These are phyloP conservation scores for Sipha maydis DNA, from an alignment of 2,888 invertebrate species.

Conservation along the genomic window DNA sequence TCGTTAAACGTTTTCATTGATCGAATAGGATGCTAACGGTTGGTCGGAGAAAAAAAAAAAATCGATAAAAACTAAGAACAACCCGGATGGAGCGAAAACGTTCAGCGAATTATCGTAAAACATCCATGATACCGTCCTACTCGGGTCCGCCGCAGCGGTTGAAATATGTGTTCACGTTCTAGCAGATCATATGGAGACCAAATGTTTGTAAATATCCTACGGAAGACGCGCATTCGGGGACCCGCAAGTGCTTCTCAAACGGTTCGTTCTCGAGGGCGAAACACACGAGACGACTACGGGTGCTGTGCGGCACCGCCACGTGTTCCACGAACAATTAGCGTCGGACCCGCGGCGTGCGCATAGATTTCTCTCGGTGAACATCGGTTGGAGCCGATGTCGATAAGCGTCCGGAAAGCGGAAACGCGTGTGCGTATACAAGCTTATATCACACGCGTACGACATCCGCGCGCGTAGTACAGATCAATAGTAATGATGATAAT, in stretches of 20 bases:
- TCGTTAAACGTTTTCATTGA: not conserved
- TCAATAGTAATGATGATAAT: too few relatives aligned
- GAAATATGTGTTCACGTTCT: constrained; percentile 16
- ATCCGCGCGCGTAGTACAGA: too few relatives aligned
- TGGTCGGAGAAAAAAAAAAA: not conserved
- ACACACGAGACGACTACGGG: too few relatives aligned
- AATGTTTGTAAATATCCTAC: constrained; percentile 56
- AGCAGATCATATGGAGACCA: constrained; percentile 47
- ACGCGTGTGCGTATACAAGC: not conserved
- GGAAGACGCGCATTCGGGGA: too few relatives aligned
- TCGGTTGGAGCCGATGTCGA: not conserved
- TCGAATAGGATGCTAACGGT: too few relatives aligned
- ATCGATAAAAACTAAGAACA: not conserved
- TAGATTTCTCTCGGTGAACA: too few relatives aligned
- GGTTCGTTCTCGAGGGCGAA: not conserved
- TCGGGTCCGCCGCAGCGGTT: not conserved
- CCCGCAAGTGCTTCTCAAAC: constrained; percentile 9
- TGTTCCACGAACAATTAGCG: not conserved
- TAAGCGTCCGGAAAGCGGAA: not conserved
- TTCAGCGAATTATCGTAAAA: too few relatives aligned
- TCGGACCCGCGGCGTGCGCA: too few relatives aligned
- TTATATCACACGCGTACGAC: too few relatives aligned
- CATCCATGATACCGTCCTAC: too few relatives aligned
- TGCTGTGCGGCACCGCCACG: not conserved
- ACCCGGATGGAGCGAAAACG: not conserved